These are phyloP conservation scores for Romanomermis culicivorax DNA, from an alignment of 2,888 invertebrate species.

Conservation along the genomic window DNA sequence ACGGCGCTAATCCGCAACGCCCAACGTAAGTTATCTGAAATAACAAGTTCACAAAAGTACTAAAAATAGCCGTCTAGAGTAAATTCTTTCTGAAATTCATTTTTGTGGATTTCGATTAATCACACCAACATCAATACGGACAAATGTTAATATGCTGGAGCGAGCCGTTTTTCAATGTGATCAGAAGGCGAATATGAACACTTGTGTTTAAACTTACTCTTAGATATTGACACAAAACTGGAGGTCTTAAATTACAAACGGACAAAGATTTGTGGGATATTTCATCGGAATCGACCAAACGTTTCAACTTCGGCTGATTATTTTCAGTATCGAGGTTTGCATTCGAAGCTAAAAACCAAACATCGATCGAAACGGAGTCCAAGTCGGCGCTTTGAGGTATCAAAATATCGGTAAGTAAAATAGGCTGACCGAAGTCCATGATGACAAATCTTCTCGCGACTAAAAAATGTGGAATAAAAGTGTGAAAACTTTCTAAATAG, in stretches of 20 bases:
- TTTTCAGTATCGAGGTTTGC: conserved; percentile 44
- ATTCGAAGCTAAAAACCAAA: conserved; percentile 49
- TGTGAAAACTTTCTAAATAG: too few relatives aligned
- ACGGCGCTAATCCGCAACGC: conserved; percentile 69
- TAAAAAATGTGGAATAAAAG: conserved; percentile 12
- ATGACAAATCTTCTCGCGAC: conserved; percentile 71
- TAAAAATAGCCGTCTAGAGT: too few relatives aligned
- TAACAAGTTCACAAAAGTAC: conserved; percentile 11
- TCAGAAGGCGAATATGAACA: not conserved
- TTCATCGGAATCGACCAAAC: conserved; percentile 61
- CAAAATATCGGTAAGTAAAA: conserved; percentile 57
- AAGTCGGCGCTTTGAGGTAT: conserved; percentile 33
- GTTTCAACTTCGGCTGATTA: conserved; percentile 54
- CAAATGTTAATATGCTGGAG: not conserved
- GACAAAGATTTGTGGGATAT: conserved; percentile 65
- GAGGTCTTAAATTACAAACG: conserved; percentile 67
- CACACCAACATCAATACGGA: not conserved
- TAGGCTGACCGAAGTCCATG: conserved; percentile 65
- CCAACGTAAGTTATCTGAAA: conserved; percentile 66
- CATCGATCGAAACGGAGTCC: conserved; percentile 63
- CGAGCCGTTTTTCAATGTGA: not conserved
- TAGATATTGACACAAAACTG: conserved; percentile 64
- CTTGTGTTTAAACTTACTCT: conserved; percentile 49
- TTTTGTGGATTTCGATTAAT: too few relatives aligned
- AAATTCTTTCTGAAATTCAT: too few relatives aligned